Percentiles rank a stretch among this genome's conserved stretches.
Evolutionary conservation across 2,888 invertebrate species (phyloP).

Genomic region (Diaperis boleti): DNA sequence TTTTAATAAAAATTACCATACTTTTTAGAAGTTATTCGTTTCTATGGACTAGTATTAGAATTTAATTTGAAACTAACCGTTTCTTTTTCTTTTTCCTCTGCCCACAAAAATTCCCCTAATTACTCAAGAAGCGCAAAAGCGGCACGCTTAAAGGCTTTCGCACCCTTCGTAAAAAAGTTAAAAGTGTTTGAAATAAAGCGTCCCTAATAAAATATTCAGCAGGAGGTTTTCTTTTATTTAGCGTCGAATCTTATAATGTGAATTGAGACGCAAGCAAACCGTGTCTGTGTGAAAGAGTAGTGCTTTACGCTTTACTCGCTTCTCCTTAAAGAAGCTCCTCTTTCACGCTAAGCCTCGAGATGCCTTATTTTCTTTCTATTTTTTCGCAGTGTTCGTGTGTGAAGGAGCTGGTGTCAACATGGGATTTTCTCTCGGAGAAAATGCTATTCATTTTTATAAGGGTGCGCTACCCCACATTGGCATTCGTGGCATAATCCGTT

Average conservation of each 20-base stretch:
- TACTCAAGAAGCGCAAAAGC: slow-evolving; percentile 19
- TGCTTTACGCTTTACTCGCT: slow-evolving; percentile 52
- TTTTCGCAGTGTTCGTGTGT: slow-evolving; percentile 59
- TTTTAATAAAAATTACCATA: too few relatives aligned
- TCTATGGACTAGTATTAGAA: too few relatives aligned
- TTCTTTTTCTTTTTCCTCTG: not conserved
- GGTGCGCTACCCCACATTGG: slow-evolving; percentile 49
- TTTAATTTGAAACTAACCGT: not conserved
- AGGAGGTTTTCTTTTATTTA: slow-evolving; percentile 59
- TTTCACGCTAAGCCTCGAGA: slow-evolving; percentile 55
- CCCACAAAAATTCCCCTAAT: slow-evolving; percentile 5
- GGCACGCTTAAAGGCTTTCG: slow-evolving; percentile 49
- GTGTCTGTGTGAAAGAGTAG: slow-evolving; percentile 46
- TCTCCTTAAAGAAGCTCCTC: slow-evolving; percentile 56
- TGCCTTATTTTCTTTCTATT: slow-evolving; percentile 60
- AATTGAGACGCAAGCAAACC: slow-evolving; percentile 55
- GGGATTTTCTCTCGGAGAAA: slow-evolving; percentile 58
- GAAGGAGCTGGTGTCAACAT: slow-evolving; percentile 61
- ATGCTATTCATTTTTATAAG: slow-evolving; percentile 60
- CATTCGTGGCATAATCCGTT: slow-evolving; percentile 53
- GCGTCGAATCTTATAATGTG: slow-evolving; percentile 57
- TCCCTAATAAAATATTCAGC: slow-evolving; percentile 60
- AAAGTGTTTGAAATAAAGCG: slow-evolving; percentile 60
- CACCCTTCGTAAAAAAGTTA: slow-evolving; percentile 53
- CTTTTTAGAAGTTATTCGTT: too few relatives aligned